phyloP scores from a whole-genome alignment of 2,797 vertebrate species.

The Sorex maritimensis region DNA sequence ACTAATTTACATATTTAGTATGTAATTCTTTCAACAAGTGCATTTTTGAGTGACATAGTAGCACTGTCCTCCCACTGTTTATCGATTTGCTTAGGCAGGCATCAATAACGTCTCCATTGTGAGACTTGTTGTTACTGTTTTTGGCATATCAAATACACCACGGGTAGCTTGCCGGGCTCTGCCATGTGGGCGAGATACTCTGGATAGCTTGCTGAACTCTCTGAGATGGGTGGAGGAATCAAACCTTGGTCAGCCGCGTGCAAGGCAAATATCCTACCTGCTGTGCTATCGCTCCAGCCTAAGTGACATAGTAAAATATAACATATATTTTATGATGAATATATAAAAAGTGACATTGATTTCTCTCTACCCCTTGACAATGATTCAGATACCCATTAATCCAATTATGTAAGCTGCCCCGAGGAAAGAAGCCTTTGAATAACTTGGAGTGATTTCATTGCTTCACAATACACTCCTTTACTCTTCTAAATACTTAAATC shows the following conservation, averaged over 20 bases:
- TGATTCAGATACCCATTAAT: slow-evolving; percentile 65
- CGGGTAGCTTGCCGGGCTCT: too few relatives aligned
- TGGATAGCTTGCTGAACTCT: too few relatives aligned
- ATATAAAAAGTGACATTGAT: slow-evolving; percentile 62
- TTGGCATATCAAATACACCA: too few relatives aligned
- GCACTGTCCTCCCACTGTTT: too few relatives aligned
- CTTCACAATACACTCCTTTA: slow-evolving; percentile 73
- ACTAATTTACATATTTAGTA: slow-evolving; percentile 15
- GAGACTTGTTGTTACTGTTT: too few relatives aligned
- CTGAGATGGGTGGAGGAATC: too few relatives aligned
- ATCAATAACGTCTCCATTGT: too few relatives aligned
- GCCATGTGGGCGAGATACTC: too few relatives aligned
- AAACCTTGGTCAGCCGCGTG: too few relatives aligned
- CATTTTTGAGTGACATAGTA: slow-evolving; percentile 16
- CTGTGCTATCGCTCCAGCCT: too few relatives aligned
- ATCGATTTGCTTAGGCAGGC: too few relatives aligned
- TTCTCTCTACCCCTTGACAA: slow-evolving; percentile 9
- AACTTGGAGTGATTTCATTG: slow-evolving; percentile 71
- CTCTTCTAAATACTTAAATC: slow-evolving; percentile 72
- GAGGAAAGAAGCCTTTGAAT: slow-evolving; percentile 75
- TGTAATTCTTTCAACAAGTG: slow-evolving; percentile 61
- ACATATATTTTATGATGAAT: slow-evolving; percentile 62
- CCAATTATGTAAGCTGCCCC: slow-evolving; percentile 70
- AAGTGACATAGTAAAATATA: slow-evolving; percentile 47
- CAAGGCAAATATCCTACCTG: too few relatives aligned